Evolutionary conservation across 2,888 invertebrate genomes (phyloP).

Genomic region (Polyommatus icarus): DNA sequence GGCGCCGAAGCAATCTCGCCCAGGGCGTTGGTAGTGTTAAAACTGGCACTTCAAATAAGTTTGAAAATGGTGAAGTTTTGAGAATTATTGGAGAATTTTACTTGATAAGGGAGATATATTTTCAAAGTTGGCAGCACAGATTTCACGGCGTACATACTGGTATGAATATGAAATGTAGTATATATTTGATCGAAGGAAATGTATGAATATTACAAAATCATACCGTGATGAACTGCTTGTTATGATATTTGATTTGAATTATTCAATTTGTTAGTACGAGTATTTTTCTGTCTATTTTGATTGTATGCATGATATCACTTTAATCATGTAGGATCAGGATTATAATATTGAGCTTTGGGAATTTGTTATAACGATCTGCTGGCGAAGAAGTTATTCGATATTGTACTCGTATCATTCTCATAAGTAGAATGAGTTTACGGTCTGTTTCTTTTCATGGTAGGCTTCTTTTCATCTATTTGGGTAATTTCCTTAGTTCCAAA

Average conservation of each 20-base stretch:
- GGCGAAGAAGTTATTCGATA: neutral
- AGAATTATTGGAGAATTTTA: neutral
- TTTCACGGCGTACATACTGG: conserved; percentile 37
- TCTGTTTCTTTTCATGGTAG: neutral
- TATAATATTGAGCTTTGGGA: neutral
- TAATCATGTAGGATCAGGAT: neutral
- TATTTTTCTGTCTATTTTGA: conserved; percentile 10
- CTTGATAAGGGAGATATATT: neutral
- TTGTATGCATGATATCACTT: neutral
- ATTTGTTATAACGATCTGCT: neutral
- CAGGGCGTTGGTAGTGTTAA: too few relatives aligned
- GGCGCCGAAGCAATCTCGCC: too few relatives aligned
- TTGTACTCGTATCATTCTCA: neutral
- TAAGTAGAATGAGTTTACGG: neutral
- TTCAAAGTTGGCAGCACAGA: conserved; percentile 15
- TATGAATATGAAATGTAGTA: too few relatives aligned
- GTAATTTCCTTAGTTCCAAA: neutral
- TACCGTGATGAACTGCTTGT: conserved; percentile 36
- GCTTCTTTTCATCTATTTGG: neutral
- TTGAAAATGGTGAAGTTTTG: neutral
- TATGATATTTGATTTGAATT: conserved; percentile 31
- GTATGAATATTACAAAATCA: conserved; percentile 37
- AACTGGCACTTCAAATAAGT: neutral
- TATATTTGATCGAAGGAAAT: too few relatives aligned
- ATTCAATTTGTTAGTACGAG: conserved; percentile 25